Evolutionary conservation across 2,888 invertebrate species (phyloP).

Genomic region (Microctonus aethiopoides): DNA sequence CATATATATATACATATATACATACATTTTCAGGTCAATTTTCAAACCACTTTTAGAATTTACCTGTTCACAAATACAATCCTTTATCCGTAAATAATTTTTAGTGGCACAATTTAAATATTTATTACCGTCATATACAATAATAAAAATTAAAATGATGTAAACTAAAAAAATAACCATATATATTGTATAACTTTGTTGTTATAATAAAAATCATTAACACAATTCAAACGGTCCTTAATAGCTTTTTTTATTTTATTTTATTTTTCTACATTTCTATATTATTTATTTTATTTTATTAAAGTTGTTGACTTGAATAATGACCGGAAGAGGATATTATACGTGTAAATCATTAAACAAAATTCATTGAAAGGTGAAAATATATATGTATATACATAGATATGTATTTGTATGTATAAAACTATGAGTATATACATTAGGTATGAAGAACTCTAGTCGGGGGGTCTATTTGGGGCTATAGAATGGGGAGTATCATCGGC

Average conservation of each 20-base stretch:
- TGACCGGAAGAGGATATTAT: slow-evolving; percentile 34
- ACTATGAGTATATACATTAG: no score
- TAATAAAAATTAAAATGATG: not conserved
- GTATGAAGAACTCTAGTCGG: slow-evolving; percentile 15
- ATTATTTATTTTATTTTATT: not conserved
- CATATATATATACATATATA: slow-evolving; percentile 8
- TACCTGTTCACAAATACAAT: slow-evolving; percentile 28
- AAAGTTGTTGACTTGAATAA: slow-evolving; percentile 10
- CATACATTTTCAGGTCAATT: not conserved
- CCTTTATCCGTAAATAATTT: slow-evolving; percentile 42
- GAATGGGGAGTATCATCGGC: slow-evolving; percentile 46
- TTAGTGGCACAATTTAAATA: slow-evolving; percentile 17
- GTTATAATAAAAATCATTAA: no score
- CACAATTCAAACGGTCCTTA: no score
- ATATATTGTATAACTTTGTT: not conserved
- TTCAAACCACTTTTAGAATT: not conserved
- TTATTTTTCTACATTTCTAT: slow-evolving; percentile 5
- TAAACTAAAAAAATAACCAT: not conserved
- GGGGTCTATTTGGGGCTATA: slow-evolving; percentile 28
- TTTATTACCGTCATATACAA: not conserved
- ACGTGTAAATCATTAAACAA: slow-evolving; percentile 26
- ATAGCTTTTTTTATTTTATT: not conserved
- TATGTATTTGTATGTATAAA: no score
- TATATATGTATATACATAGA: not conserved
- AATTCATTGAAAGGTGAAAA: slow-evolving; percentile 10